These are phyloP conservation scores for Tragelaphus strepsiceros DNA, from an alignment of 2,113 vertebrate species.

Conservation along the genomic window DNA sequence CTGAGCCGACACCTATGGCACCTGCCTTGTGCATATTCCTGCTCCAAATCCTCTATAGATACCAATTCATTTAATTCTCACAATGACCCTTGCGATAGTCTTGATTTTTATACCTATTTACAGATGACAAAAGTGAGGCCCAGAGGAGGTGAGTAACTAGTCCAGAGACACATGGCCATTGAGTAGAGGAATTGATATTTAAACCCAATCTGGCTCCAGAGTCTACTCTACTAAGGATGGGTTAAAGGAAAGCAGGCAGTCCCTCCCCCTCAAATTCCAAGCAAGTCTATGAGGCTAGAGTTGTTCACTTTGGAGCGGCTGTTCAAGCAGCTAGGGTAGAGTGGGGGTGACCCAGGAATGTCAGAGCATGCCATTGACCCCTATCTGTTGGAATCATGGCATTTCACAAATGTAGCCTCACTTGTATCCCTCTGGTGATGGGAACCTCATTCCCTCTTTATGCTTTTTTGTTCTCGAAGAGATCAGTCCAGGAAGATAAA, in stretches of 20 bases:
- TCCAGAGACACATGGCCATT: background rate
- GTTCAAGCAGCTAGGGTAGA: background rate
- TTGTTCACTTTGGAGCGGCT: background rate
- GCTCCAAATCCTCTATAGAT: background rate
- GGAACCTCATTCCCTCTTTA: background rate
- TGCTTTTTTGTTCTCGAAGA: background rate
- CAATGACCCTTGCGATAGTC: background rate
- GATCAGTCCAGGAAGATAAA: background rate
- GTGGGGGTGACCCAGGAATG: background rate
- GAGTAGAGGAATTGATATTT: background rate
- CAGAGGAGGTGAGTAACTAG: background rate
- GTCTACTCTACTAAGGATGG: background rate
- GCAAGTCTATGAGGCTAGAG: background rate
- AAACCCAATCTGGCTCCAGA: background rate
- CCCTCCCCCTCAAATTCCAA: background rate
- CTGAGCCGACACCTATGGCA: rapidly evolving
- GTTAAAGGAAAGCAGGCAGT: background rate
- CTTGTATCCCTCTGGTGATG: background rate
- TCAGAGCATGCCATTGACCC: rapidly evolving
- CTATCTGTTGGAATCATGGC: background rate
- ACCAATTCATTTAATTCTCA: background rate
- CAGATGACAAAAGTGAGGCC: background rate
- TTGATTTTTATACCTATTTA: background rate
- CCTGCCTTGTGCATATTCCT: rapidly evolving
- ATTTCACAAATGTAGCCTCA: background rate